Evolutionary conservation across 2,113 vertebrate genomes (phyloP), one percentile per base, ranked within the genome.

Genomic region (Rhea americana): DNA sequence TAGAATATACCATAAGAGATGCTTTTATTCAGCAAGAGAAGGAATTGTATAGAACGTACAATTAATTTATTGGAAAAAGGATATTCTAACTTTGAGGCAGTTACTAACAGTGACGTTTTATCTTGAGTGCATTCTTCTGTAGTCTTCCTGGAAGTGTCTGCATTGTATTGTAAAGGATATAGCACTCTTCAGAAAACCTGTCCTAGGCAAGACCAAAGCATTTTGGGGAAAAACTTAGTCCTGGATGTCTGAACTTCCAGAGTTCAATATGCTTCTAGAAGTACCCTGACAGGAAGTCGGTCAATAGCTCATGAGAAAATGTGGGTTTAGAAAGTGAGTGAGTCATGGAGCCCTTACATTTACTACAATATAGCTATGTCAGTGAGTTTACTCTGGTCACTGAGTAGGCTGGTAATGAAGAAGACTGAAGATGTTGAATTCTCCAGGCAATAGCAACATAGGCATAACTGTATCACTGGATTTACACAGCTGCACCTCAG

Each of bases 311-410:
- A 7, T 6, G 5, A 37, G 30, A 39, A 87, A 80, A 65, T 20
- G 55, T 0, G 0, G 10, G 2, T 13, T 59, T 82, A 72, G 26
- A 43, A 68, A 82, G 16, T 1, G 2, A 4, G 4, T 48, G 19
- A 68, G 18, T 9, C 15, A 7, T 0, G 5, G 16, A 90, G 3
- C 11, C 11, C 18, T 9, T 2, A 0, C 2, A 35, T 32, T 13
- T 59, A 48, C 13, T 22, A 11, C 25, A 8, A 3, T 28, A 12
- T 1, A 1, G 30, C 37, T 5, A 13, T 0, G 0, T 4, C 0
- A 0, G 26, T 11, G 18, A 82, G 13, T 11, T 13, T 63, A 18
- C 47, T 11, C n/a, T n/a, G 21, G 37, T 4, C n/a, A n/a, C n/a
- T n/a, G n/a, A n/a, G n/a, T 7, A 35, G 25, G 25, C 12, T 32